phyloP scores from a whole-genome alignment of 2,797 vertebrate species.

The Staurois parvus region DNA sequence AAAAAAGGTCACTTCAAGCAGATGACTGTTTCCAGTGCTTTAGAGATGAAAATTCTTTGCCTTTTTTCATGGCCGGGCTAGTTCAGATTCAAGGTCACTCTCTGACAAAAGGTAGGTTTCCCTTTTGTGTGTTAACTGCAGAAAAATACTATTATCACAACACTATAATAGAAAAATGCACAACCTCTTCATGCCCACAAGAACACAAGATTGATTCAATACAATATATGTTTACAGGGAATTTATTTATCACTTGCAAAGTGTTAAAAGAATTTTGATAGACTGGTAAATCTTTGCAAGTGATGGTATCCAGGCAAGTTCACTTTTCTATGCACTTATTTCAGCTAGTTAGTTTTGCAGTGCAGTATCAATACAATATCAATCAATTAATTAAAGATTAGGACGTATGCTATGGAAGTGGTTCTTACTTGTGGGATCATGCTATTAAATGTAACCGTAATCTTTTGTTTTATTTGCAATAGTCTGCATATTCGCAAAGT shows the following conservation, averaged over 20 bases:
- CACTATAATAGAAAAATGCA: slow-evolving; percentile 55
- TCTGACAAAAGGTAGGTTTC: slow-evolving; percentile 31
- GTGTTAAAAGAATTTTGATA: too few species aligned
- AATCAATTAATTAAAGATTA: too few species aligned
- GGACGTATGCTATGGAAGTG: too few species aligned
- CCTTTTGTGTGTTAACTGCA: slow-evolving; percentile 63
- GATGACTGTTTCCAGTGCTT: slow-evolving; percentile 80
- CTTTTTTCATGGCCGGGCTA: slow-evolving; percentile 67
- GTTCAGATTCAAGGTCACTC: slow-evolving; percentile 71
- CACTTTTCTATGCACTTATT: neutral
- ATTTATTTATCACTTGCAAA: too few species aligned
- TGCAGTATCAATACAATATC: too few species aligned
- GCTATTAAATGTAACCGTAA: too few species aligned
- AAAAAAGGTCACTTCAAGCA: slow-evolving; percentile 83
- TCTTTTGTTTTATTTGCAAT: too few species aligned
- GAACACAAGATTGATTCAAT: neutral
- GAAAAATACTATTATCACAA: slow-evolving; percentile 59
- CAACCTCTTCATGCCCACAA: neutral
- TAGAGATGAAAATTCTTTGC: slow-evolving; percentile 70
- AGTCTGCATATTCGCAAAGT: too few species aligned
- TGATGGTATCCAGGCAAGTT: too few species aligned
- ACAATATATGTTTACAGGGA: too few species aligned
- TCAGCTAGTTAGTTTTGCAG: neutral
- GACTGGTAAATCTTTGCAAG: too few species aligned
- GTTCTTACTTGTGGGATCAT: too few species aligned